A percentile compares a stretch with the other conserved stretches of the same genome.
phyloP scores from a whole-genome alignment of 1,140 invertebrate genomes.

The Rhopalosiphum maidis region DNA sequence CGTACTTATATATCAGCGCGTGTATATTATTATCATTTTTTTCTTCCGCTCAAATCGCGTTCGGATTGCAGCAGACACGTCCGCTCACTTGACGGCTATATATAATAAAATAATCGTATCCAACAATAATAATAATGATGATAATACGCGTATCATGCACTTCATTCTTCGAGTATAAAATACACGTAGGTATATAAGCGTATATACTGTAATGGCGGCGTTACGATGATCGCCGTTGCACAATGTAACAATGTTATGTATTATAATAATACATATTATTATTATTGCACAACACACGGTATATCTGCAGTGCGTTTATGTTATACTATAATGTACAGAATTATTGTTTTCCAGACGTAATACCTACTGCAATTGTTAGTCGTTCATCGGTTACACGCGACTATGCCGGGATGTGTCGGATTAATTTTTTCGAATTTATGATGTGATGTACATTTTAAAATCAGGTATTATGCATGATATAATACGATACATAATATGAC shows the following conservation, averaged over 20 bases:
- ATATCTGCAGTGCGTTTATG: too few relatives aligned
- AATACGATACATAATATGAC: background rate
- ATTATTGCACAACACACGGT: background rate
- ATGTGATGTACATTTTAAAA: background rate
- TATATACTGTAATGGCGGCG: background rate
- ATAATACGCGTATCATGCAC: background rate
- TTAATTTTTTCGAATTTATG: background rate
- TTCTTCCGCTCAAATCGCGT: background rate
- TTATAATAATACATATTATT: background rate
- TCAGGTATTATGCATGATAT: too few relatives aligned
- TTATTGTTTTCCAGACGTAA: background rate
- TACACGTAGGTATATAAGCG: background rate
- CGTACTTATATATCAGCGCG: background rate
- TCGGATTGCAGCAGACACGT: background rate
- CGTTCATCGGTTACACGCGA: too few relatives aligned
- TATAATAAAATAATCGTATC: background rate
- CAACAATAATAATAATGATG: background rate
- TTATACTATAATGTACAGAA: background rate
- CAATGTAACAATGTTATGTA: background rate
- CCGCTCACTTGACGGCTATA: background rate
- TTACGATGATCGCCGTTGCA: background rate
- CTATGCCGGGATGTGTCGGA: background rate
- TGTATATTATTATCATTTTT: constrained; percentile 10
- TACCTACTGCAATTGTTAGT: too few relatives aligned
- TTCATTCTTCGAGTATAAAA: background rate